Evolutionary conservation across 2,888 invertebrate species (phyloP), one percentile per base, ranked within the genome.

Genomic region (Yponomeuta malinellus): DNA sequence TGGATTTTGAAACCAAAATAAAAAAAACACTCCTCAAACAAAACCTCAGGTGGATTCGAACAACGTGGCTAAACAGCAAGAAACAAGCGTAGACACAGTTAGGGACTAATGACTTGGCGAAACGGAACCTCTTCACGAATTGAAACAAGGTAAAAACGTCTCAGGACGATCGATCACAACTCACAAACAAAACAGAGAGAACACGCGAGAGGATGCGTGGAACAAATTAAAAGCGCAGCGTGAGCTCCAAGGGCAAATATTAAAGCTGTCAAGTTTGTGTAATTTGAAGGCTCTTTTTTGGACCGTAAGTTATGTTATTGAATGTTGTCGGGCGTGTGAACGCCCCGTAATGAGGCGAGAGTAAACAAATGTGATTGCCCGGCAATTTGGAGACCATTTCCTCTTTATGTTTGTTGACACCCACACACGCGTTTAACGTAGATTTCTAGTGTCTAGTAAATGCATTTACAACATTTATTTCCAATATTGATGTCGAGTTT

Each of bases 191-290:
- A 90, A 90, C 86, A 83, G 83, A 89, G 86, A 89, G 85, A 86
- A 86, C 84, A 81, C 83, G 86, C 85, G 88, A 86, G 87, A 88
- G 85, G 90, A 90, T 89, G 89, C 84, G 86, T 85, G 89, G 88
- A 90, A 89, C 90, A 90, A 91, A 91, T 91, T 91, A 90, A 90
- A 91, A 84, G 90, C 90, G 81, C 91, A 90, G 91, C 91, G 84
- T 91, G 91, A 87, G 87, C 68, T 64, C 85, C 83, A 78, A 88
- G 83, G 89, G 88, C 88, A 88, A 90, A 90, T 90, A 90, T 91
- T 90, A 90, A 90, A 89, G 81, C 89, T 90, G 90, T 91, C 90
- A 90, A 87, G 83, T 86, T 88, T 88, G 87, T 89, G 88, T 88
- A 88, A 89, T 88, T 89, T 88, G 88, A 88, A 86, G 83, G 85